These are phyloP conservation scores for Azemiops feae DNA, from an alignment of 2,113 vertebrate species.

Conservation along the genomic window DNA sequence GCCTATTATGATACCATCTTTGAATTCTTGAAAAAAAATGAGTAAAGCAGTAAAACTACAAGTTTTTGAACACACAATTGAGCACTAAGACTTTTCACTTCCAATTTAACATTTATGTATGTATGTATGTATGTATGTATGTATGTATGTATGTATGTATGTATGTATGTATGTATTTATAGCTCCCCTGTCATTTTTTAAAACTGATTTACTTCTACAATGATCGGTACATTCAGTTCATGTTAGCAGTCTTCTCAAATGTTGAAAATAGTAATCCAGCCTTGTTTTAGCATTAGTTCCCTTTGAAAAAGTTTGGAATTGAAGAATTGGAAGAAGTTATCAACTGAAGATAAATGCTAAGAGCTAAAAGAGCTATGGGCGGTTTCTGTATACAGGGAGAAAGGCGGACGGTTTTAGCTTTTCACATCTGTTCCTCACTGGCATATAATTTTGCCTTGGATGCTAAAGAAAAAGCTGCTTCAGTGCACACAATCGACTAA, in stretches of 20 bases:
- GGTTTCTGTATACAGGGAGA: neutral
- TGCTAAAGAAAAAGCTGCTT: accelerated
- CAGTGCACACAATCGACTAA: accelerated
- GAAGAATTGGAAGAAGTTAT: conserved; percentile 10
- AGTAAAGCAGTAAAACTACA: neutral
- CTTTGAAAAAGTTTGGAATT: conserved; percentile 22
- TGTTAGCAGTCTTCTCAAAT: conserved; percentile 38
- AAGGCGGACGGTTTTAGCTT: neutral
- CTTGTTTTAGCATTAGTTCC: conserved; percentile 20
- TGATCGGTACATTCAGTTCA: conserved; percentile 20
- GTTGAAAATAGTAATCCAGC: conserved; percentile 36
- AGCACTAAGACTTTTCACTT: neutral
- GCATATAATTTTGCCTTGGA: accelerated
- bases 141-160: too few species aligned
- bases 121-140: too few species aligned
- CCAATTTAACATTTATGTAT: too few species aligned
- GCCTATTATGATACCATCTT: neutral
- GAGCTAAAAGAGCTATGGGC: conserved; percentile 18
- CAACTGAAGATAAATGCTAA: neutral
- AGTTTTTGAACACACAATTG: neutral
- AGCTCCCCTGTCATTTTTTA: neutral
- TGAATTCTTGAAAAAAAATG: neutral
- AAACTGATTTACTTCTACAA: conserved; percentile 38
- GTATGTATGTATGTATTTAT: too few species aligned
- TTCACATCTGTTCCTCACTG: neutral